Percentiles rank a stretch among this genome's conserved stretches.
Conservation (phyloP, 2,113 vertebrate genomes). For the Lasiurus cinereus region DNA sequence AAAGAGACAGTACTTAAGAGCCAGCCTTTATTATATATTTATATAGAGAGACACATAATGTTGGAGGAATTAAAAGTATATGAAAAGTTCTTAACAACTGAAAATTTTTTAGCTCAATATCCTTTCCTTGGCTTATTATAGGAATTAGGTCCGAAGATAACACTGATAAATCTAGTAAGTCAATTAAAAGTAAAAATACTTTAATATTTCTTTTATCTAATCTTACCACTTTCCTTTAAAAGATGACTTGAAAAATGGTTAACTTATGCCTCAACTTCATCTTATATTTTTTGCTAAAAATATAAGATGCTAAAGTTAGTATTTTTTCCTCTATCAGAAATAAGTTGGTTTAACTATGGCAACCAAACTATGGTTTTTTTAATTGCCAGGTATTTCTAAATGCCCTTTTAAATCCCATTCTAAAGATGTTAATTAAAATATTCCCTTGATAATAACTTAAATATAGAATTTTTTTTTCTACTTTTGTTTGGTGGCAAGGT, state of each 20-base stretch:
- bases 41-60: fast-evolving
- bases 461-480: slow-evolving; percentile 58
- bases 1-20: slow-evolving; percentile 70
- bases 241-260: slow-evolving; percentile 36
- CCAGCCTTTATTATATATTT: slow-evolving; percentile 41
- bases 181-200: slow-evolving; percentile 13
- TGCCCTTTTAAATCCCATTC: background rate
- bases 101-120: slow-evolving; percentile 25
- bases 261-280: background rate
- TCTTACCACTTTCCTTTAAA: slow-evolving; percentile 45
- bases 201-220: slow-evolving; percentile 45
- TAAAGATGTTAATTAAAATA: slow-evolving; percentile 21
- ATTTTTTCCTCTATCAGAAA: background rate
- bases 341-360: background rate
- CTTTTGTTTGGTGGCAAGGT: slow-evolving; percentile 6
- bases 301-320: background rate
- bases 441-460: background rate
- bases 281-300: background rate
- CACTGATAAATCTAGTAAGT: slow-evolving; percentile 21
- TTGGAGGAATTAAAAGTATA: slow-evolving; percentile 9
- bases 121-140: slow-evolving; percentile 40
- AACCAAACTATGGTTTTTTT: slow-evolving; percentile 28
- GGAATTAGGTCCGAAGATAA: slow-evolving; percentile 21
- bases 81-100: slow-evolving; percentile 25
- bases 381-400: background rate